These are phyloP conservation scores for Speoplatyrhinus poulsoni DNA, from an alignment of 2,113 vertebrate species.

Conservation along the genomic window DNA sequence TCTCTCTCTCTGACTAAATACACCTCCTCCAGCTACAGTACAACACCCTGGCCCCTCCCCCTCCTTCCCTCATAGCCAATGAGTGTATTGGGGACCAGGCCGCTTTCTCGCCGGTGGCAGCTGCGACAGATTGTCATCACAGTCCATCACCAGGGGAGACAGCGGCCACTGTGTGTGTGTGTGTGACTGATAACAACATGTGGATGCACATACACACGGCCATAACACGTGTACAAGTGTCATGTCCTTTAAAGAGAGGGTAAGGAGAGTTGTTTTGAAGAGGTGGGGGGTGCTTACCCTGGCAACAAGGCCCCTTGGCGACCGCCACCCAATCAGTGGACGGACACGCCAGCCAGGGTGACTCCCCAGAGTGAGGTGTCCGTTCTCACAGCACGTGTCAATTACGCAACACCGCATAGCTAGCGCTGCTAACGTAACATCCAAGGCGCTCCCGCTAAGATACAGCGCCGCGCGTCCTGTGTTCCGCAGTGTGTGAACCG, in stretches of 20 bases:
- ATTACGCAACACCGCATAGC: too few relatives aligned
- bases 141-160: conserved; percentile 51
- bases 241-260: conserved; percentile 50
- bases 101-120: conserved; percentile 24
- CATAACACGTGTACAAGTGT: conserved; percentile 2
- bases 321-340: conserved; percentile 61
- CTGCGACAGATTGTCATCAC: conserved; percentile 50
- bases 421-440: too few relatives aligned
- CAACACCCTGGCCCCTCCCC: not conserved
- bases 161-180: conserved; percentile 33
- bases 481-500: too few relatives aligned
- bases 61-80: not conserved
- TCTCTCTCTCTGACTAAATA: not conserved
- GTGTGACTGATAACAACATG: conserved; percentile 45
- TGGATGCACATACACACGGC: not conserved
- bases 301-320: conserved; percentile 63
- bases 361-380: conserved; percentile 29
- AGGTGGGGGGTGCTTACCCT: conserved; percentile 61
- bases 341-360: conserved; percentile 50
- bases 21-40: too few relatives aligned
- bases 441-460: too few relatives aligned
- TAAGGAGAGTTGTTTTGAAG: not conserved
- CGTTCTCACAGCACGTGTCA: not conserved
- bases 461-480: too few relatives aligned
- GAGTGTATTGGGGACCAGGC: not conserved